Evolutionary conservation across 2,797 vertebrate species (phyloP), one percentile per base, ranked within the genome.

Genomic region (Morus bassanus): DNA sequence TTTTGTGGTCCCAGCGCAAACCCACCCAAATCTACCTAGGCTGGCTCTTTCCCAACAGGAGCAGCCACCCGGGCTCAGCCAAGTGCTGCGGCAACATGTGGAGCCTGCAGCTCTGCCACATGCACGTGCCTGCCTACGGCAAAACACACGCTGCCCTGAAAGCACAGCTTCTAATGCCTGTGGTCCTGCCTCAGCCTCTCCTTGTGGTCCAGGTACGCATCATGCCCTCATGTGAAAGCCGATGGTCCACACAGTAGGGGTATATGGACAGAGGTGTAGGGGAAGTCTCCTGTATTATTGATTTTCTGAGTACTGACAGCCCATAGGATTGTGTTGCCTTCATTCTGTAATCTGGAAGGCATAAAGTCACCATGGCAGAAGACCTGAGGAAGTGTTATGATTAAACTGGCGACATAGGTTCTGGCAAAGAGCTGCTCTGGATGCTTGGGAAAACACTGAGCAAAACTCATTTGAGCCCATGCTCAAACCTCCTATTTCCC

Each of bases 11-110:
- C 24, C 24, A 37, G 72, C 1, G 4, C 28, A 79, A 86, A 88
- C 13, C n/a, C 48, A 73, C 3, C 3, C 10, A 7, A 18, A 69
- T 39, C 23, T 73, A 28, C 39, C 22, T 15, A 37, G 53, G n/a
- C 43, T 53, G 83, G n/a, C 7, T 5, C 22, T 59, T 18, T 74
- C 43, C 16, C 13, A 30, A 13, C 4, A 81, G 54, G 3, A 69
- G 23, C 48, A 24, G 54, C 43, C 35, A 8, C 50, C 7, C 1
- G 1, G 18, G 50, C 56, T 75, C 56, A n/a, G 56, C 43, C 3
- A 1, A 39, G 79, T 1, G 2, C n/a, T 15, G 18, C 4, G 6
- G 56, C 30, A 84, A 57, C 1, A 2, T 12, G 41, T 1, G 2
- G 23, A 60, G 21, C 15, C 15, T 10, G 0, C 1, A 2, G 28